Base-by-base conservation (phyloP, 2,888 invertebrate species). In the Epirrita christyi region DNA sequence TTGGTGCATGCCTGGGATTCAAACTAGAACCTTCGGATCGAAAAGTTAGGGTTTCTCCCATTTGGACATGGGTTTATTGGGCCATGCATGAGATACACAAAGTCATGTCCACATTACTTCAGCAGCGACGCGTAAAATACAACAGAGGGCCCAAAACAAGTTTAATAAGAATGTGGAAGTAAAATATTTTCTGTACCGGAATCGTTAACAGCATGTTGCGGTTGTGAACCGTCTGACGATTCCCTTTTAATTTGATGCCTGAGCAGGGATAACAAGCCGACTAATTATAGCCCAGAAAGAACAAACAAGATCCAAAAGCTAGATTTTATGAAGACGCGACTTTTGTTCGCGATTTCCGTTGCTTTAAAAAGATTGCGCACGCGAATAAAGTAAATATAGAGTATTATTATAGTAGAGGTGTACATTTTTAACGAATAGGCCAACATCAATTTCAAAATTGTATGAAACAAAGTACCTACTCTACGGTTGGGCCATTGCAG, bases 121-220 rank as follows among this genome's bases (percentile, higher is more conserved):
- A 50, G 57, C 73, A 71, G 27, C 72, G 71, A 73, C 59, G 73
- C 78, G 75, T 83, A 68, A 80, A 81, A 81, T 78, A 84, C 76
- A 83, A 81, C 81, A 83, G 78, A 86, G 78, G 76, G 77, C 80
- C 86, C 75, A 82, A 82, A 88, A 85, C 85, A 84, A 83, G 85
- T 89, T 89, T 90, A 88, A 88, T 90, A 88, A 85, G 86, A 83
- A 86, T 86, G 88, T 91, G 89, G 91, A 91, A 90, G 90, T 89
- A 83, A 86, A 88, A 88, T 86, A 87, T 88, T 88, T 86, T 90
- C 83, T 80, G 81, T 84, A 87, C 88, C 88, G 88, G 90, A 92
- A 89, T 91, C 81, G 88, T 89, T 90, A 90, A 88, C 88, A 83
- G 86, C 83, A 80, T 77, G 81, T 83, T 87, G 88, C 78, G 91